These are phyloP conservation scores for Cosmia pyralina DNA, from an alignment of 2,888 invertebrate genomes.

Conservation along the genomic window DNA sequence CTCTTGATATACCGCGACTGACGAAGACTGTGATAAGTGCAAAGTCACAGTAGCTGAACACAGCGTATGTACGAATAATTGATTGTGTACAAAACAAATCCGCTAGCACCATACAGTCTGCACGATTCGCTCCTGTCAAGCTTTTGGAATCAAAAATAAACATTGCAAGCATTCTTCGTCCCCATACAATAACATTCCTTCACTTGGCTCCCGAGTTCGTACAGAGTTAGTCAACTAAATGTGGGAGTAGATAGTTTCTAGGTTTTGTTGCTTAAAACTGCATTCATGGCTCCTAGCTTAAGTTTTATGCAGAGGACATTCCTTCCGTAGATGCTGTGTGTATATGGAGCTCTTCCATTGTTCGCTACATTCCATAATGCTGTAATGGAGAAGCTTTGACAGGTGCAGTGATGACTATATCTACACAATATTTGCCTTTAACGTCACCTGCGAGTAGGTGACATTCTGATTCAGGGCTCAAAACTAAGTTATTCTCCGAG, in stretches of 20 bases:
- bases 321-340: constrained; percentile 2
- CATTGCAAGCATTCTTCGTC: constrained; percentile 58
- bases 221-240: constrained; percentile 37
- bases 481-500: neutral
- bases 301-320: constrained; percentile 20
- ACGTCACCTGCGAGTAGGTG: neutral
- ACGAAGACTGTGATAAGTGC: neutral
- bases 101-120: constrained; percentile 65
- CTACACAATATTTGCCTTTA: neutral
- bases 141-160: constrained; percentile 68
- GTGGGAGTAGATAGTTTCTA: constrained; percentile 20
- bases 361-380: constrained; percentile 25
- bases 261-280: constrained; percentile 15
- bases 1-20: neutral
- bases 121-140: constrained; percentile 52
- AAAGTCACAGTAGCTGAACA: constrained; percentile 1
- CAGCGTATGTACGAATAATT: constrained; percentile 3
- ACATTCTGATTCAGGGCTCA: neutral
- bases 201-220: constrained; percentile 35
- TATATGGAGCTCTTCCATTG: constrained; percentile 16
- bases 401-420: constrained; percentile 26
- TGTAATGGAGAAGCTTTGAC: constrained; percentile 14
- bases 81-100: constrained; percentile 49
- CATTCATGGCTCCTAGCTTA: constrained; percentile 1
- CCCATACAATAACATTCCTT: constrained; percentile 59